Evolutionary conservation across 2,888 invertebrate genomes (phyloP), one percentile per base, ranked within the genome.

Genomic region (Tipula lateralis): DNA sequence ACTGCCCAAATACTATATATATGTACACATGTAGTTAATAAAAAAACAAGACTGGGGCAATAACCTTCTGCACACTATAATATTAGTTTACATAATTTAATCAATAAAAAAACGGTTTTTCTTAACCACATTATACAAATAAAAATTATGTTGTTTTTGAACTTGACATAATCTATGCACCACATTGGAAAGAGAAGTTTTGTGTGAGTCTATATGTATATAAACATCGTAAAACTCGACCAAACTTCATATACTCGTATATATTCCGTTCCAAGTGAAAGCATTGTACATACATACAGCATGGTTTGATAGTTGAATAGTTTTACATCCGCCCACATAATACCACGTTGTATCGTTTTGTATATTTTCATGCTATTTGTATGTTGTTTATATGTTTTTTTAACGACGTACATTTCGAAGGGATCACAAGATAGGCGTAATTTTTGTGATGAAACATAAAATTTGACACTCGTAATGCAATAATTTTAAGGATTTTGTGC

Each of bases 151-250:
- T 66, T 66, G 66, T 66, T 66, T 66, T 66, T 66, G 66, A 66
- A 66, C 66, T 66, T 66, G 66, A 66, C 66, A 66, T 66, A 66
- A 24, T 66, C 66, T 66, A 66, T 24, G 24, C 66, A 66, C 66
- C 66, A 66, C 66, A 66, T 66, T 66, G 66, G 9, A 24, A 66
- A 24, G 19, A 66, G 66, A 24, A 66, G 66, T 19, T 66, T 66
- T 66, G 66, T 66, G 19, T 66, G 24, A n/a, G n/a, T n/a, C n/a
- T 13, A 39, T 39, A 39, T 39, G n/a, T 7, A 32, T 32, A 32
- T 5, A 32, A 32, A 32, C 32, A 32, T 32, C n/a, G 16, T n/a
- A 44, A 44, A 44, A 44, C 13, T 1, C 19, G 24, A 66, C 66
- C 24, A 66, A 66, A 19, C 24, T 9, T 50, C 19, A 66, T 24